These are phyloP conservation scores for Eolophus roseicapilla DNA, from an alignment of 2,113 vertebrate species.

Conservation along the genomic window DNA sequence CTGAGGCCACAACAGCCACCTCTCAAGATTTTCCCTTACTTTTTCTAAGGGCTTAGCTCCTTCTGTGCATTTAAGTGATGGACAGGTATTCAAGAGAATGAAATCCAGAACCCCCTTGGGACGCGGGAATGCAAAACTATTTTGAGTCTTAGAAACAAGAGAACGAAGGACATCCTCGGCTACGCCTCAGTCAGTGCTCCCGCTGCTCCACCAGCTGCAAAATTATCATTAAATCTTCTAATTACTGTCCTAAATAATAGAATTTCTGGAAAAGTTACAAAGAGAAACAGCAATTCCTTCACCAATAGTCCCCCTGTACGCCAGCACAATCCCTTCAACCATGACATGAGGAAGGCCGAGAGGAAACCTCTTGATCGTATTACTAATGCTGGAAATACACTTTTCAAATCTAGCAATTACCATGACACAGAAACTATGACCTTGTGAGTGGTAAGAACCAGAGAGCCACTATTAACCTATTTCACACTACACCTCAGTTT, in stretches of 20 bases:
- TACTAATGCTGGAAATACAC: background rate
- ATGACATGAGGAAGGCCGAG: background rate
- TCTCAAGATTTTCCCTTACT: background rate
- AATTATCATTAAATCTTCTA: background rate
- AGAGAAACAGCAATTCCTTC: background rate
- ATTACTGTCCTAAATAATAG: background rate
- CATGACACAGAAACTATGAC: background rate
- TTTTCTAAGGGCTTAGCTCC: background rate
- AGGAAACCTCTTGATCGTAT: background rate
- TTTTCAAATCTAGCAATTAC: background rate
- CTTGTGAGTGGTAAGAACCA: background rate
- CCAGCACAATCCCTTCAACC: background rate
- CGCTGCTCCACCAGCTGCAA: background rate
- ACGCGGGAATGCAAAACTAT: background rate
- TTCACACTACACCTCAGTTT: background rate
- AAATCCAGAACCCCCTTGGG: background rate
- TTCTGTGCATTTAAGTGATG: background rate
- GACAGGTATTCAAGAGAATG: background rate
- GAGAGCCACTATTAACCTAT: background rate
- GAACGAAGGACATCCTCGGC: background rate
- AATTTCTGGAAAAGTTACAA: background rate
- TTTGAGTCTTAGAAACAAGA: background rate
- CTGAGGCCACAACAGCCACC: background rate
- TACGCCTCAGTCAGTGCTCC: background rate
- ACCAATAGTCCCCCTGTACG: background rate